Base-by-base conservation (phyloP, 2,888 invertebrate species). In the Cylindroiulus punctatus region DNA sequence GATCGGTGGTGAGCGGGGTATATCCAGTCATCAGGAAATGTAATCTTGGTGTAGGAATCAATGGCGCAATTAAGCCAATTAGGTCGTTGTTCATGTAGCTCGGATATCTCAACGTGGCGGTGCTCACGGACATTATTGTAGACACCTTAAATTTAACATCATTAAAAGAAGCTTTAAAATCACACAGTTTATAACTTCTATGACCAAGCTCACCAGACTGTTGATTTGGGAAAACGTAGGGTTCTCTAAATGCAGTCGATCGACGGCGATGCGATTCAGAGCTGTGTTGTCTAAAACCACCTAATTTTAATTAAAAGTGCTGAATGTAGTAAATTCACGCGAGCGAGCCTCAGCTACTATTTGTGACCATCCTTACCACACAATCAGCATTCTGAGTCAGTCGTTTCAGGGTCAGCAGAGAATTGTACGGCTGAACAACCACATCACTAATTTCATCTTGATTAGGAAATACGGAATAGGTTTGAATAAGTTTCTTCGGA, bases 21-120 rank as follows among this genome's bases (percentile, higher is more conserved):
- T 97, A 97, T 17, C 99, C 99, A 0, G 99, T 99, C 97, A 99
- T 99, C 7, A 99, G 93, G 91, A 99, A 99, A 92, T 99, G 98
- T 86, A 99, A 93, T n/a, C 98, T 93, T 26, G 99, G 98, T 1
- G 98, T 98, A 0, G 99, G 99, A 89, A 98, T 98, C 85, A 99
- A 92, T 0, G 98, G 98, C 19, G 98, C 97, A 89, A 98, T 95
- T 87, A 99, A 92, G 86, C 98, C 97, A 91, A 98, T 96, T 88
- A 99, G 93, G 91, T 98, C 98, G 90, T 99, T 98, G 92, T 99
- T 98, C 97, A 99, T 98, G 91, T 98, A 98, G 0, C 98, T 97
- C 0, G 98, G 98, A 92, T 98, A 97, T 89, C 98, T 94, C 65
- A 98, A 92, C 1, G 99, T 98, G 14, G 98, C 96, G 0, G 99